These are phyloP conservation scores for Branchipolynoe longqiensis DNA, from an alignment of 2,888 invertebrate species.

Conservation along the genomic window DNA sequence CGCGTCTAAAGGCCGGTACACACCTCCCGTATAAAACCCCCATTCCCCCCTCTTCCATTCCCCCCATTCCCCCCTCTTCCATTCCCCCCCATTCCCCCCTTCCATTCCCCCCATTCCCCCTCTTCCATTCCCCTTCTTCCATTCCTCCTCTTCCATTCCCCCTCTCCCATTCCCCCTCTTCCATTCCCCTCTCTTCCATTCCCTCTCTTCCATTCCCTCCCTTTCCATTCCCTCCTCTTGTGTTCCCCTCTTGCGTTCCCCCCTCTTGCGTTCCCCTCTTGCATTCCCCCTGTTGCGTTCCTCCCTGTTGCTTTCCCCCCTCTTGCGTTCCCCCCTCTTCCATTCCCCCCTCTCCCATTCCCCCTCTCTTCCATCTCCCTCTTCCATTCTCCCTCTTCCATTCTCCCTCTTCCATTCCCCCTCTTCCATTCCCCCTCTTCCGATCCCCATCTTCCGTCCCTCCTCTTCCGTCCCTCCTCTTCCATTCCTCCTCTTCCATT, in stretches of 20 bases:
- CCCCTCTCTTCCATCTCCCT: neutral
- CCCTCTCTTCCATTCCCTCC: conserved; percentile 3
- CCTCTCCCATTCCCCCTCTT: neutral
- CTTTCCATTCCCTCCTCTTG: neutral
- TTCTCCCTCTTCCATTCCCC: neutral
- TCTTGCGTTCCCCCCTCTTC: neutral
- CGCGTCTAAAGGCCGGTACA: too few relatives aligned
- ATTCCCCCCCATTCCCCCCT: neutral
- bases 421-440: neutral
- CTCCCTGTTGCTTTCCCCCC: neutral
- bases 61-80: neutral
- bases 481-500: neutral
- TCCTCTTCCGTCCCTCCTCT: neutral
- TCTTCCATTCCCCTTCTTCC: neutral
- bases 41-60: neutral
- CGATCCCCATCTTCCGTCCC: neutral
- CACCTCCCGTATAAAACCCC: neutral
- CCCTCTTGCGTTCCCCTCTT: neutral
- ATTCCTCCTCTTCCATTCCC: neutral
- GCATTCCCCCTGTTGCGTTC: neutral
- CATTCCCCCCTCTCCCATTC: neutral
- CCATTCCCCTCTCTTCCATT: neutral
- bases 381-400: neutral
- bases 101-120: neutral
- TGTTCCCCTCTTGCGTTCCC: neutral